Evolutionary conservation across 2,113 vertebrate genomes (phyloP).

Genomic region (Micromys minutus): DNA sequence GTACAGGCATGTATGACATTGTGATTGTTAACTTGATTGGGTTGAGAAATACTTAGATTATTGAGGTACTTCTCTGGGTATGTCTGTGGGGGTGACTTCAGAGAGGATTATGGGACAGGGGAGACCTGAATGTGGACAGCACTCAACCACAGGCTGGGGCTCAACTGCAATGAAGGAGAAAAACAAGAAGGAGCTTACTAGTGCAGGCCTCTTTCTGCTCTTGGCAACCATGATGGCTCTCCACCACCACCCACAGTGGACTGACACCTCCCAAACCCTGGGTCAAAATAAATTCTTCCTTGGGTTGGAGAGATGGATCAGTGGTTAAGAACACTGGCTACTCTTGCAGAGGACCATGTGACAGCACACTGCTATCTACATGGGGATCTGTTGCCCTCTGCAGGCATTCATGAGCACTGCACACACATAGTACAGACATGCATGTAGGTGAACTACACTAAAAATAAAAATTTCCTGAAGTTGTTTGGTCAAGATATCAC

Average conservation of each 20-base stretch:
- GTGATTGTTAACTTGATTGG: neutral
- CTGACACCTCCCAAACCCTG: neutral
- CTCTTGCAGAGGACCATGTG: neutral
- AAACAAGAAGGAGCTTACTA: too few species aligned
- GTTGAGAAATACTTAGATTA: too few species aligned
- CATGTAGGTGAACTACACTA: neutral
- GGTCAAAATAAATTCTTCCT: neutral
- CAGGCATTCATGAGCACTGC: neutral
- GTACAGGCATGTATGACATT: neutral
- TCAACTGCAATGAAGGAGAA: neutral
- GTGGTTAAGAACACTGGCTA: neutral
- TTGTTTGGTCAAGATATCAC: neutral
- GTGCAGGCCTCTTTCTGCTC: neutral
- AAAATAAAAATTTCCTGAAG: neutral
- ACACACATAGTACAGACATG: neutral
- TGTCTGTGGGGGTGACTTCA: neutral
- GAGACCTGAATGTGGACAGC: neutral
- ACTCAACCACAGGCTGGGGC: neutral
- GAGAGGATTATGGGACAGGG: neutral
- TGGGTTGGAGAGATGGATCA: neutral
- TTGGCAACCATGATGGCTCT: neutral
- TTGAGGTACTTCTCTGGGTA: neutral
- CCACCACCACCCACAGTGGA: too few species aligned
- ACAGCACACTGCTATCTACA: neutral
- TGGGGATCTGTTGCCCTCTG: neutral